Evolutionary conservation across 37 sponge, comb jelly and placozoan species (phyloP).

Genomic region (Eunapius fragilis): DNA sequence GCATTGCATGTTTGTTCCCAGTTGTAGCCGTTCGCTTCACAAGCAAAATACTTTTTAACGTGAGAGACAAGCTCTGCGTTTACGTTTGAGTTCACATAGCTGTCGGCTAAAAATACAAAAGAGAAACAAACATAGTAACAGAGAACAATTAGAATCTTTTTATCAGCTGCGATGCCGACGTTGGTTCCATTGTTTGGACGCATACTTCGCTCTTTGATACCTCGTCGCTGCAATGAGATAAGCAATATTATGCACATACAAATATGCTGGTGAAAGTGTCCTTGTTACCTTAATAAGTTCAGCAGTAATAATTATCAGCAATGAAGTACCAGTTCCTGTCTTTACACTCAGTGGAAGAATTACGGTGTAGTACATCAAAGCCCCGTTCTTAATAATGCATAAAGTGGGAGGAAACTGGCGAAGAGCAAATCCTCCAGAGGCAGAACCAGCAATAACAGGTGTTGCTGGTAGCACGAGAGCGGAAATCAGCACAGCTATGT

Average conservation of each 20-base stretch:
- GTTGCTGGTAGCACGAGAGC: not conserved
- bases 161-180: constrained; percentile 7
- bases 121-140: not conserved
- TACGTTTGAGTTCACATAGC: not conserved
- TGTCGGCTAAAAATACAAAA: not conserved
- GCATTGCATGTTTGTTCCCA: not conserved
- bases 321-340: not conserved
- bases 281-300: constrained; percentile 5
- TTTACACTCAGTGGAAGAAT: not conserved
- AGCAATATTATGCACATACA: too few relatives aligned
- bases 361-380: constrained; percentile 1
- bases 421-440: not conserved
- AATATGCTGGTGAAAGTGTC: not conserved
- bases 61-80: not conserved
- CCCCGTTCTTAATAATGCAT: not conserved
- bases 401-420: constrained; percentile 5
- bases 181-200: not conserved
- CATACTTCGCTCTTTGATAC: constrained; percentile 8
- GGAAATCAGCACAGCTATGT: not conserved
- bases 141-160: constrained; percentile 10
- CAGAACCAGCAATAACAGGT: not conserved
- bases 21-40: not conserved
- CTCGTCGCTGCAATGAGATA: not conserved
- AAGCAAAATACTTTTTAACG: not conserved
- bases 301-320: constrained; percentile 7